These are phyloP conservation scores for Melanotaenia trifasciata DNA, from an alignment of 2,797 vertebrate genomes.

Conservation along the genomic window DNA sequence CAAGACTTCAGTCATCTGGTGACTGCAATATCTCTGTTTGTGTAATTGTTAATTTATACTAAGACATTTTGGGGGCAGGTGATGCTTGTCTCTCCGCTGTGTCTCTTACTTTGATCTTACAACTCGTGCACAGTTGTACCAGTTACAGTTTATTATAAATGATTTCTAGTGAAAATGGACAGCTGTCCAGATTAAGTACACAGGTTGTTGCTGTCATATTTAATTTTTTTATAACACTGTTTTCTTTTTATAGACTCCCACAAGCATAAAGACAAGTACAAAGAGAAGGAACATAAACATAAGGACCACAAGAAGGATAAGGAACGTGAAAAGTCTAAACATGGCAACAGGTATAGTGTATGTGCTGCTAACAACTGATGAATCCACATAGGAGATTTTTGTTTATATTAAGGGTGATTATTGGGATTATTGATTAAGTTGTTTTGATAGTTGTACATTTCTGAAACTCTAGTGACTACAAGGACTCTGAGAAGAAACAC, in stretches of 20 bases:
- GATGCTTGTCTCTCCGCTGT: neutral
- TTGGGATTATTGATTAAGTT: too few relatives aligned
- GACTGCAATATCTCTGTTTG: too few relatives aligned
- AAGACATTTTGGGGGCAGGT: neutral
- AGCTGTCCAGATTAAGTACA: too few relatives aligned
- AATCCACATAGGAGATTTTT: neutral
- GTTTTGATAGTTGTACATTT: conserved; percentile 3
- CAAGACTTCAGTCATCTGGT: too few relatives aligned
- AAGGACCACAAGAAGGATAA: conserved; percentile 99
- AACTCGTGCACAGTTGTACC: neutral
- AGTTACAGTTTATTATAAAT: neutral
- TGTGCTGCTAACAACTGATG: neutral
- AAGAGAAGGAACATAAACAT: conserved; percentile 97
- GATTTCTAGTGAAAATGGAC: too few relatives aligned
- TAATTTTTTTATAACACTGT: neutral
- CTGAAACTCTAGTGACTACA: conserved; percentile 86
- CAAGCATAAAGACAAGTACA: conserved; percentile 97
- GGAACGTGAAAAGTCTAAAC: conserved; percentile 94
- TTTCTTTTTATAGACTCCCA: conserved; percentile 88
- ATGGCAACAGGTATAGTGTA: conserved; percentile 91
- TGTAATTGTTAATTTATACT: too few relatives aligned
- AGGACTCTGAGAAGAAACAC: conserved; percentile 95
- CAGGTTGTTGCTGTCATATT: too few relatives aligned
- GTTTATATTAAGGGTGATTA: neutral
- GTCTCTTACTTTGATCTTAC: neutral